These are phyloP conservation scores for Hestina assimilis DNA, from an alignment of 1,140 invertebrate species.

Conservation along the genomic window DNA sequence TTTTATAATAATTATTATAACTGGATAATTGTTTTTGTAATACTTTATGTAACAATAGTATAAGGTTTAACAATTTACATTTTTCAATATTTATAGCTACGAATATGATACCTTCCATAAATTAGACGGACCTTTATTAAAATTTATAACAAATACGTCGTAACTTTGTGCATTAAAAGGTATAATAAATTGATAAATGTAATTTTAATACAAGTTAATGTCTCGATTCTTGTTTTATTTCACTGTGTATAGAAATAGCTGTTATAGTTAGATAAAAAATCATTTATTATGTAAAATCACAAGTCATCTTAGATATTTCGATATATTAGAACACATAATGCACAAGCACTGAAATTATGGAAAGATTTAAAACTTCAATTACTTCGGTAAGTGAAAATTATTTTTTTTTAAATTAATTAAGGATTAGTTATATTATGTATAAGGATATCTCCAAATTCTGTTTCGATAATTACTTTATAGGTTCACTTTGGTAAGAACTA, in stretches of 20 bases:
- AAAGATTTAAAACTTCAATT: background rate
- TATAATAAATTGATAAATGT: slow-evolving; percentile 30
- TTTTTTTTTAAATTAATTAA: slow-evolving; percentile 7
- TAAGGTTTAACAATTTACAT: background rate
- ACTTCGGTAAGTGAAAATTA: slow-evolving; percentile 21
- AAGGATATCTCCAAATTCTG: no score
- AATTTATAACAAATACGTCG: slow-evolving; percentile 13
- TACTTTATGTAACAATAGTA: background rate
- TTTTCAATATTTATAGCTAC: slow-evolving; percentile 8
- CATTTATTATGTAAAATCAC: slow-evolving; percentile 10
- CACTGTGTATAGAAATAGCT: background rate
- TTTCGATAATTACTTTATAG: no score
- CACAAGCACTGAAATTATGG: slow-evolving; percentile 22
- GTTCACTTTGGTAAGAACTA: no score
- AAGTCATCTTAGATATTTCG: slow-evolving; percentile 9
- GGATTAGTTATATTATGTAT: no score
- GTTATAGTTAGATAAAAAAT: background rate
- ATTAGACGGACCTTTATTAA: slow-evolving; percentile 14
- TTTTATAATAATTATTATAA: background rate
- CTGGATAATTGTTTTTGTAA: background rate
- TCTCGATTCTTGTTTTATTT: slow-evolving; percentile 37
- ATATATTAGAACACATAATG: slow-evolving; percentile 12
- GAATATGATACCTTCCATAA: background rate
- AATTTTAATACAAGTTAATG: slow-evolving; percentile 47
- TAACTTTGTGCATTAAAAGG: slow-evolving; percentile 15